A percentile compares a stretch with the other conserved stretches of the same genome.
Conservation (phyloP, 2,113 vertebrate genomes). For the Ptilonorhynchus violaceus region DNA sequence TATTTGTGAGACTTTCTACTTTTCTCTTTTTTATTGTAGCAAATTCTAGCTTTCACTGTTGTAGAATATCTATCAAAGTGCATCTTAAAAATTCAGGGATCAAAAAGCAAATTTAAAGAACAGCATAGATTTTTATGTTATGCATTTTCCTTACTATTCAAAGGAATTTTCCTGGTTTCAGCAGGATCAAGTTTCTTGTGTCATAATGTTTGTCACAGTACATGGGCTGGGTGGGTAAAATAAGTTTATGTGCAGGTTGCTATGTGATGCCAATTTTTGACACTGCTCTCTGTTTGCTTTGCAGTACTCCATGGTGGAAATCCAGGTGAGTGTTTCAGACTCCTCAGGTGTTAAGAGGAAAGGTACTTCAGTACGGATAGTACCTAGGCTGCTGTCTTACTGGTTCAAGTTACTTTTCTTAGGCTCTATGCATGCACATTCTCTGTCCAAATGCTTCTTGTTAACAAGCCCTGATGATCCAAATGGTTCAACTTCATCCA, state of each 20-base stretch:
- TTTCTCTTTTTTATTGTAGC: background rate
- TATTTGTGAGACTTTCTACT: background rate
- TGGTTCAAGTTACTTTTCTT: background rate
- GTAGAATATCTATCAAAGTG: background rate
- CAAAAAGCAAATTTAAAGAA: background rate
- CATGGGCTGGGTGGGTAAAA: background rate
- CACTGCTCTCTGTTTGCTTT: conserved; percentile 30
- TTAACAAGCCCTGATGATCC: background rate
- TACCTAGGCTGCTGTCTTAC: background rate
- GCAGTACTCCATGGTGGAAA: conserved; percentile 42
- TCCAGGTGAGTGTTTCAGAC: conserved; percentile 43
- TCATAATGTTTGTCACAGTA: background rate
- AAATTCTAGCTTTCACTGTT: background rate
- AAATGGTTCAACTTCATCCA: background rate
- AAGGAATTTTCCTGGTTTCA: background rate
- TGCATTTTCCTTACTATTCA: background rate
- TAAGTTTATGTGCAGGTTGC: background rate
- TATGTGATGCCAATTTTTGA: background rate
- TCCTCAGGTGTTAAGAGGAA: background rate
- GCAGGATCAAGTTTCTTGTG: background rate
- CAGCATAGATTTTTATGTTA: background rate
- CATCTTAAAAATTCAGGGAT: background rate
- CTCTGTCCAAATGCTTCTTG: background rate
- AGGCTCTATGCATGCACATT: background rate
- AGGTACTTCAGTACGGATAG: background rate